Percentiles rank a stretch among this genome's conserved stretches.
These are phyloP conservation scores for Elaeidobius kamerunicus DNA, from an alignment of 2,888 invertebrate genomes.

Conservation along the genomic window DNA sequence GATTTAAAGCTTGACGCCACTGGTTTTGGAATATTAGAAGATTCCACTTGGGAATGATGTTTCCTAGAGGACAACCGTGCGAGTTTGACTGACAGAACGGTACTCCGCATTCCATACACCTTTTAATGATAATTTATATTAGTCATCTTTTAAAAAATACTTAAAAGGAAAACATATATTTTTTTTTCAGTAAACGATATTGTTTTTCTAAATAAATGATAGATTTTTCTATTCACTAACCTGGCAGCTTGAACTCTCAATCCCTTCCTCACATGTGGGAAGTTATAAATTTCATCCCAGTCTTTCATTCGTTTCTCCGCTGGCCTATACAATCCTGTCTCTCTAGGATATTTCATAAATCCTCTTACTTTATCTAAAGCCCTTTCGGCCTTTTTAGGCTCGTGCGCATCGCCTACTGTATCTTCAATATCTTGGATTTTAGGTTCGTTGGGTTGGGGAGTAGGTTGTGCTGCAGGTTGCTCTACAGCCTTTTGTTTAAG, in stretches of 20 bases:
- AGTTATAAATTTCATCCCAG: conserved; percentile 97
- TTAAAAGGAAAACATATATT: no score
- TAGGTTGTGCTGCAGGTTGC: conserved; percentile 20
- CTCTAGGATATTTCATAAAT: conserved; percentile 94
- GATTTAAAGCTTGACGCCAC: conserved; percentile 91
- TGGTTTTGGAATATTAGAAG: conserved; percentile 91
- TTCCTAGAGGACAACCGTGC: conserved; percentile 93
- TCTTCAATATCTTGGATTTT: conserved; percentile 79
- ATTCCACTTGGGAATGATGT: conserved; percentile 99
- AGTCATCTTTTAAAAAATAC: no score
- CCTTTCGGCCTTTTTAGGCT: conserved; percentile 78
- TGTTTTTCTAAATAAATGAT: no score
- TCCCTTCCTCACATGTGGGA: conserved; percentile 81
- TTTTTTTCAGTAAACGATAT: no score
- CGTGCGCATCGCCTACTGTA: conserved; percentile 73
- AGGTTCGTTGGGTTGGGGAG: conserved; percentile 44
- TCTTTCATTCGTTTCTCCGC: conserved; percentile 83
- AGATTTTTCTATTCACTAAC: no score
- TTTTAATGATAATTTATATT: no score
- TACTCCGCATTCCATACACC: conserved; percentile 99
- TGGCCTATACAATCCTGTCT: conserved; percentile 81
- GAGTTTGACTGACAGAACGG: conserved; percentile 91
- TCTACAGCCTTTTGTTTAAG: conserved; percentile 58
- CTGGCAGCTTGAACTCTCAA: conserved; percentile 86
- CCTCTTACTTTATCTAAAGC: conserved; percentile 83